Conservation (phyloP, 2,113 vertebrate genomes). For the Guaruba guarouba region DNA sequence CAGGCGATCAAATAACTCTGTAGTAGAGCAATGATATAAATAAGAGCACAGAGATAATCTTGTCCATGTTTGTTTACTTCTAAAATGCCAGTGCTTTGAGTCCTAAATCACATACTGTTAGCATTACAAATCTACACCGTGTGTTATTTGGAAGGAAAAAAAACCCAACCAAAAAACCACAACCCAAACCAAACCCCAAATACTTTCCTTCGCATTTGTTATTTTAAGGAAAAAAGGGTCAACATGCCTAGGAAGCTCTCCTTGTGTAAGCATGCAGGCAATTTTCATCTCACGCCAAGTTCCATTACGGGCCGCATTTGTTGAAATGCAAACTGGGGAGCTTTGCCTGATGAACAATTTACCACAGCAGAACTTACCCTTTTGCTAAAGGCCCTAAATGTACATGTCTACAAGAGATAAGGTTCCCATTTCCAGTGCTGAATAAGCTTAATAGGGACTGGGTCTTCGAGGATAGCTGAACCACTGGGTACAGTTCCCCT, state of each 20-base stretch:
- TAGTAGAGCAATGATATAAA: not conserved
- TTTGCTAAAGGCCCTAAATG: not conserved
- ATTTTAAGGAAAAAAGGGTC: constrained; percentile 34
- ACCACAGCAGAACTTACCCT: not conserved
- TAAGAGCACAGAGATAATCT: not conserved
- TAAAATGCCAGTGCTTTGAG: not conserved
- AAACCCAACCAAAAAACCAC: not conserved
- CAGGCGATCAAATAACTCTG: not conserved
- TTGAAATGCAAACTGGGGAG: not conserved
- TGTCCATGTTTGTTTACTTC: constrained; percentile 4
- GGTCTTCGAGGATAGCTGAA: not conserved
- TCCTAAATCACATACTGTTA: not conserved
- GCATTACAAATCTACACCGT: not conserved
- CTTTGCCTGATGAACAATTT: not conserved
- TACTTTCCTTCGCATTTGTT: constrained; percentile 22
- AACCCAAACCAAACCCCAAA: not conserved
- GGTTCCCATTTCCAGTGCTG: not conserved
- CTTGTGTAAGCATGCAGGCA: not conserved
- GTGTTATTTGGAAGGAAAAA: not conserved
- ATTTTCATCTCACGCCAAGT: not conserved
- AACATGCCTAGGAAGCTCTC: not conserved
- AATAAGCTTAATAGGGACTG: not conserved
- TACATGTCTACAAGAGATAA: not conserved
- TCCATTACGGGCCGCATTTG: not conserved
- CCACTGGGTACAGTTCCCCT: not conserved